phyloP scores from a whole-genome alignment of 2,113 vertebrate genomes.

The Parotia lawesii region DNA sequence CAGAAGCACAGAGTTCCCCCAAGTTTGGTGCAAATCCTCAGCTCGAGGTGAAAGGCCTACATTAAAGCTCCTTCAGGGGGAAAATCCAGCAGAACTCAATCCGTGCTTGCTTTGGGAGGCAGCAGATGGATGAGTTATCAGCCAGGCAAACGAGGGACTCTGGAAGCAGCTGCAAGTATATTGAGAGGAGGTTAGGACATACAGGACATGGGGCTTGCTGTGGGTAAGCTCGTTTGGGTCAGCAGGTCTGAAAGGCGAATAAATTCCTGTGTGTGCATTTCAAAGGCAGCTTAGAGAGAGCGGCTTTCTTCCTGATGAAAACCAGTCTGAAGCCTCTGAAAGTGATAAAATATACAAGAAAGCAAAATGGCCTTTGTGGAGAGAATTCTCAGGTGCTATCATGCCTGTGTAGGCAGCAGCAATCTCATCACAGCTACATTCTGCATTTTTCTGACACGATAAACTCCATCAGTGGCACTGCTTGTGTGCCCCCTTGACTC shows the following conservation, averaged over 20 bases:
- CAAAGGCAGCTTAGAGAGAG: background rate
- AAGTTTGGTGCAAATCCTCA: background rate
- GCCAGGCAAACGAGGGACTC: accelerated
- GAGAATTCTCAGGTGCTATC: background rate
- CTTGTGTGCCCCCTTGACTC: background rate
- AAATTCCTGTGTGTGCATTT: background rate
- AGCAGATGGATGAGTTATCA: background rate
- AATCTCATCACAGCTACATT: background rate
- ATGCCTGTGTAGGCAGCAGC: background rate
- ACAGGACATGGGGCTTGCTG: background rate
- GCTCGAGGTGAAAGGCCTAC: background rate
- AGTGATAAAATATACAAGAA: background rate
- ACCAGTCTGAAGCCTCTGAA: background rate
- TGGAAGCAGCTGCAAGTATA: background rate
- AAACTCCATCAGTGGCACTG: background rate
- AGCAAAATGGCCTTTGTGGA: background rate
- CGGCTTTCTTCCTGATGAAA: background rate
- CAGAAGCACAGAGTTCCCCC: background rate
- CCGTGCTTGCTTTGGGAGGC: background rate
- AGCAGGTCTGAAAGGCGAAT: background rate
- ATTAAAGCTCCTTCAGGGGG: background rate
- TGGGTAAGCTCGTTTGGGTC: background rate
- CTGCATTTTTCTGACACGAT: background rate
- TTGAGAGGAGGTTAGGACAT: background rate
- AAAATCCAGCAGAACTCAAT: background rate